phyloP scores from a whole-genome alignment of 2,797 vertebrate species.

The Catharus ustulatus region DNA sequence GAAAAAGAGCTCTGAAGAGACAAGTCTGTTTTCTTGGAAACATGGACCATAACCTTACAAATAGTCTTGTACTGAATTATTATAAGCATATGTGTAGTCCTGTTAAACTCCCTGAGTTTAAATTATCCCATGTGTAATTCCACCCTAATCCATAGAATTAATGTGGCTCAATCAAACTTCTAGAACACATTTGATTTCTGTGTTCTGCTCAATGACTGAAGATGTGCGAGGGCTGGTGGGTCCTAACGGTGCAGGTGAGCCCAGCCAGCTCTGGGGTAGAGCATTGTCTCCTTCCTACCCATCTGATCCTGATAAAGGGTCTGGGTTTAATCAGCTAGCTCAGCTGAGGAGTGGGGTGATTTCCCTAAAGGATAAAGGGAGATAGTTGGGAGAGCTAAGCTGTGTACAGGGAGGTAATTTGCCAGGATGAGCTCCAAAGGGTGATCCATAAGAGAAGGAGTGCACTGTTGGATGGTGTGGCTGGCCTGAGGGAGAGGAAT shows the following conservation, averaged over 20 bases:
- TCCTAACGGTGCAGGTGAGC: accelerated
- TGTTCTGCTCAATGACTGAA: background rate
- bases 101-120: slow-evolving; percentile 1
- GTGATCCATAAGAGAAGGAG: background rate
- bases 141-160: slow-evolving; percentile 18
- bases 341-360: background rate
- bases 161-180: background rate
- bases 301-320: background rate
- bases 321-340: background rate
- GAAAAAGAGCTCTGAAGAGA: slow-evolving; percentile 1
- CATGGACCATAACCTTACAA: background rate
- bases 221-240: background rate
- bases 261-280: background rate
- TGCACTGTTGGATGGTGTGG: background rate
- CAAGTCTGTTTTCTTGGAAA: slow-evolving; percentile 35
- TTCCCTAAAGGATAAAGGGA: background rate
- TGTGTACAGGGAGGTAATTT: accelerated
- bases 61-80: slow-evolving; percentile 13
- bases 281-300: background rate
- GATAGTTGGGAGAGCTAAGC: background rate
- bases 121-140: slow-evolving; percentile 25
- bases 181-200: background rate
- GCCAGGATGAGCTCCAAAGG: background rate
- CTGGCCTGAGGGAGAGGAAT: background rate
- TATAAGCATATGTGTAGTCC: slow-evolving; percentile 35